A percentile compares a stretch with the other conserved stretches of the same genome.
Evolutionary conservation across 2,797 vertebrate species (phyloP).

Genomic region (Nasua narica): DNA sequence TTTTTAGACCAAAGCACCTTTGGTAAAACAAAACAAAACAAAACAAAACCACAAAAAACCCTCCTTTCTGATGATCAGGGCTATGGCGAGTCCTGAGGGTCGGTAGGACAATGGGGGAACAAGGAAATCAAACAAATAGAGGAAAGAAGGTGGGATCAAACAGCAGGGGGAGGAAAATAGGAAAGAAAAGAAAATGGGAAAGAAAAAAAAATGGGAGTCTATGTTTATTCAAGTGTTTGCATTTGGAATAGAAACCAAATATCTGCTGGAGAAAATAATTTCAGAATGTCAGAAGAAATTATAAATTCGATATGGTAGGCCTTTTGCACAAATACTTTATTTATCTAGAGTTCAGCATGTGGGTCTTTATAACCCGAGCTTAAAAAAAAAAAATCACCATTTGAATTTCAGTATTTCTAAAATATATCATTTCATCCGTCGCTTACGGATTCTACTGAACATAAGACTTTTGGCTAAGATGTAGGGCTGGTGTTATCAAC

Average conservation of each 20-base stretch:
- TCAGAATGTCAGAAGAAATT: neutral
- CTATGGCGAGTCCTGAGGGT: neutral
- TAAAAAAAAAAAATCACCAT: neutral
- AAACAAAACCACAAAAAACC: too few species aligned
- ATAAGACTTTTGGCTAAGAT: neutral
- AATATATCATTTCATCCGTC: neutral
- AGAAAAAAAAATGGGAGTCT: neutral
- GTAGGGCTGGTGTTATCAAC: neutral
- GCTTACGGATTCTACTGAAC: neutral
- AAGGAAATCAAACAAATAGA: neutral
- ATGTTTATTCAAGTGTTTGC: neutral
- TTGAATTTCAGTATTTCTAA: constrained; percentile 28
- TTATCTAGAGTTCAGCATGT: neutral
- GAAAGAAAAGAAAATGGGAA: neutral
- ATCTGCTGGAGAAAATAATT: constrained; percentile 8
- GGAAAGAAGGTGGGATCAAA: neutral
- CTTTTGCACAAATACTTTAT: neutral
- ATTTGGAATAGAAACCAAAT: neutral
- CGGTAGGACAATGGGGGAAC: neutral
- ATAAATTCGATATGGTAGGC: neutral
- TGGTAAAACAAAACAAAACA: too few species aligned
- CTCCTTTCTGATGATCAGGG: neutral
- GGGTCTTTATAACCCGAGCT: neutral
- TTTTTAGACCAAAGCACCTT: neutral
- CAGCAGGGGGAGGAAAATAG: neutral